These are phyloP conservation scores for honey bee (Apis mellifera) DNA, from an alignment of 1,140 invertebrate genomes.

Conservation along the genomic window Amel_HAv3.1 CM009933.2:7282501-7283000, in stretches of 20 bases:
- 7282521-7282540: neutral
- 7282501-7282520: neutral
- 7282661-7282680: neutral
- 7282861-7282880: no score
- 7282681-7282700: neutral
- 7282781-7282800: slow-evolving; percentile 35
- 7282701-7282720: slow-evolving; percentile 53
- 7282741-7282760: slow-evolving; percentile 25
- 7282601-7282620: no score
- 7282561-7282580: neutral
- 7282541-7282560: neutral
- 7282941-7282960: no score
- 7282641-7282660: neutral
- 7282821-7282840: slow-evolving; percentile 42
- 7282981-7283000: no score
- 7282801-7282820: slow-evolving; percentile 51
- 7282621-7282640: no score
- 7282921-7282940: neutral
- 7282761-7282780: neutral
- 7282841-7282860: neutral
- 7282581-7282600: neutral
- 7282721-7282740: slow-evolving; percentile 53
- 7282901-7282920: neutral
- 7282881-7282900: neutral
- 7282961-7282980: no score